phyloP scores from a whole-genome alignment of 2,797 vertebrate genomes.

The Sardinella longiceps region DNA sequence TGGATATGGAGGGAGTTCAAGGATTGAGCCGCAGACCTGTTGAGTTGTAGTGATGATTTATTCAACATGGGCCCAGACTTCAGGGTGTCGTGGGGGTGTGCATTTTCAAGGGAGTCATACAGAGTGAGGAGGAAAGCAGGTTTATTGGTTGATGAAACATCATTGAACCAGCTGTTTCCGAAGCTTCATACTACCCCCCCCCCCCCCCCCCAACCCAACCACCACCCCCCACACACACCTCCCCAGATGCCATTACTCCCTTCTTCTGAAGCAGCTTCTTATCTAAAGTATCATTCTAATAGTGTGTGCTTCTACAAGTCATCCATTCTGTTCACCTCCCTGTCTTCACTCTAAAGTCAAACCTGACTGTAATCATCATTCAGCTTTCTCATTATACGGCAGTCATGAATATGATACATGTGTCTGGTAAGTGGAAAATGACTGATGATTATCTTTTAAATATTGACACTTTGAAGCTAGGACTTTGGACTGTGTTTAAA shows the following conservation, averaged over 20 bases:
- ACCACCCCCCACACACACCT: not conserved
- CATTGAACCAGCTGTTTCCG: constrained; percentile 58
- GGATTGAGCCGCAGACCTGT: constrained; percentile 9
- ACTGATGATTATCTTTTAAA: not conserved
- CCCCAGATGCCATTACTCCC: constrained; percentile 45
- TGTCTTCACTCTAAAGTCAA: not conserved
- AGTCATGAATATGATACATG: not conserved
- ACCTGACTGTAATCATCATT: not conserved
- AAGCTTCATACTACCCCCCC: not conserved
- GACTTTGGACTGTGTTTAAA: not conserved
- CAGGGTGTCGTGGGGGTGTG: constrained; percentile 38
- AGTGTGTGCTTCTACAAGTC: not conserved
- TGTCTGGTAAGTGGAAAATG: not conserved
- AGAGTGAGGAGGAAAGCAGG: constrained; percentile 54
- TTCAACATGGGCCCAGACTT: constrained; percentile 43
- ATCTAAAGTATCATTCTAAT: constrained; percentile 18
- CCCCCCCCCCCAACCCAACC: not conserved
- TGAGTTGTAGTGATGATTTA: constrained; percentile 53
- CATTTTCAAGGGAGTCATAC: constrained; percentile 50
- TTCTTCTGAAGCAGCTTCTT: constrained; percentile 26
- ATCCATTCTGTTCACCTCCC: not conserved
- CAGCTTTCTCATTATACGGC: not conserved
- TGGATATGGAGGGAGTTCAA: constrained; percentile 31
- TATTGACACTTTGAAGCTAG: not conserved
- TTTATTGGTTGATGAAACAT: constrained; percentile 63